Evolutionary conservation across 2,888 invertebrate species (phyloP).

Genomic region (Tetramorium bicarinatum): DNA sequence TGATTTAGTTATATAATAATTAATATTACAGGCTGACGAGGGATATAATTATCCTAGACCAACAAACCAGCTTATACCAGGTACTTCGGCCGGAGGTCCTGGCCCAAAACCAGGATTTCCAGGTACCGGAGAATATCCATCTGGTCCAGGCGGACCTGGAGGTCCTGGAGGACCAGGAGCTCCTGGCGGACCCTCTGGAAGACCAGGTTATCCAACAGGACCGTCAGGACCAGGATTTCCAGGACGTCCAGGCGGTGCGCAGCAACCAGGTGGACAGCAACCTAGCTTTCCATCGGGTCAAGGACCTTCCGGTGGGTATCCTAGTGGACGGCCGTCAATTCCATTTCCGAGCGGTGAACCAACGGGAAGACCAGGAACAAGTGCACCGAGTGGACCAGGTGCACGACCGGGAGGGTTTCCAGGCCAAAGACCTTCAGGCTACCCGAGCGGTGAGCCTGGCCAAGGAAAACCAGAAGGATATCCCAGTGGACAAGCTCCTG

Average conservation of each 20-base stretch:
- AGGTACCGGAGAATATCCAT: conserved; percentile 75
- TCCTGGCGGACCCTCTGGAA: conserved; percentile 71
- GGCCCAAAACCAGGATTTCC: conserved; percentile 63
- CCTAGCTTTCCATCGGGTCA: conserved; percentile 54
- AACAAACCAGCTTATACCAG: conserved; percentile 87
- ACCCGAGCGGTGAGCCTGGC: conserved; percentile 74
- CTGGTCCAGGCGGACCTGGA: conserved; percentile 68
- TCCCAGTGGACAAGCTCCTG: conserved; percentile 69
- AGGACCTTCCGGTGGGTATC: conserved; percentile 75
- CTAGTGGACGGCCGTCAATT: conserved; percentile 74
- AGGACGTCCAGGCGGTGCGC: conserved; percentile 68
- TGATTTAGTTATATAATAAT: not conserved
- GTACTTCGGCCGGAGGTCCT: conserved; percentile 63
- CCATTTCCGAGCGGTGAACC: conserved; percentile 72
- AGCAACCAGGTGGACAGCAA: conserved; percentile 64
- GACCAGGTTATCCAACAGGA: conserved; percentile 65
- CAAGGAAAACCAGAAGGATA: conserved; percentile 57
- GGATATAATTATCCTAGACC: conserved; percentile 93
- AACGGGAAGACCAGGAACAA: conserved; percentile 60
- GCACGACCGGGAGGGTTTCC: conserved; percentile 56
- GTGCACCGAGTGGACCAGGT: conserved; percentile 66
- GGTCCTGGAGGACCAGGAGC: conserved; percentile 45
- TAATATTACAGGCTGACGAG: conserved; percentile 88
- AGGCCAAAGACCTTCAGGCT: conserved; percentile 69
- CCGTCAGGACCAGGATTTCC: conserved; percentile 65